Evolutionary conservation across 2,113 vertebrate species (phyloP).

Genomic region (Thunnus maccoyii): DNA sequence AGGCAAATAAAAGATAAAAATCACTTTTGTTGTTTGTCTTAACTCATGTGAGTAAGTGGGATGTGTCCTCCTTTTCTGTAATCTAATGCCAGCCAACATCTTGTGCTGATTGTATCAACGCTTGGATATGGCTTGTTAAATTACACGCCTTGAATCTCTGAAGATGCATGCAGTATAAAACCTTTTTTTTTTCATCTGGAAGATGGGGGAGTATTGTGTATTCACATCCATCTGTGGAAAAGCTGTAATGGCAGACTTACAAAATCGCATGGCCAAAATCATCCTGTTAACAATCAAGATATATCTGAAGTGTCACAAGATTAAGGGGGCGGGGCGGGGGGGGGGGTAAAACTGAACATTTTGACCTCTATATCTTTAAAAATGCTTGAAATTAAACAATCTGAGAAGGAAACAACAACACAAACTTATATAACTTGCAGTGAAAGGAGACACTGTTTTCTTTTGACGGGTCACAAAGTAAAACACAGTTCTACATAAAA

Average conservation of each 20-base stretch:
- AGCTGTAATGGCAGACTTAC: not conserved
- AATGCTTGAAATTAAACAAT: not conserved
- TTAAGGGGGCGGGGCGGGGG: too few relatives aligned
- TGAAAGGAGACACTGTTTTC: too few relatives aligned
- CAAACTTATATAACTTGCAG: too few relatives aligned
- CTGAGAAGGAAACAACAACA: too few relatives aligned
- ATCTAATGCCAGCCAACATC: not conserved
- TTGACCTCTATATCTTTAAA: too few relatives aligned
- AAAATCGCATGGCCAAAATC: not conserved
- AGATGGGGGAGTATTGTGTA: too few relatives aligned
- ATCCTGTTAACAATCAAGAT: too few relatives aligned
- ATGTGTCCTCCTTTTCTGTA: not conserved
- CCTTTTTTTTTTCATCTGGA: too few relatives aligned
- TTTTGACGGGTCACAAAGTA: too few relatives aligned
- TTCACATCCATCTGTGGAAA: not conserved
- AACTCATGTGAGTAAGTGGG: not conserved
- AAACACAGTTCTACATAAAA: too few relatives aligned
- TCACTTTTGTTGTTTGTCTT: not conserved
- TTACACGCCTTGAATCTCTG: not conserved
- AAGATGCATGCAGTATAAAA: not conserved
- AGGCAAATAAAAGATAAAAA: conserved; percentile 27
- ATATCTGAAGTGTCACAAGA: too few relatives aligned
- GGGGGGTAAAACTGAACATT: too few relatives aligned
- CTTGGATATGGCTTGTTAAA: not conserved
- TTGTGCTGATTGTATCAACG: not conserved